Evolutionary conservation across 2,888 invertebrate species (phyloP).

Genomic region (Drosophila anomalata): DNA sequence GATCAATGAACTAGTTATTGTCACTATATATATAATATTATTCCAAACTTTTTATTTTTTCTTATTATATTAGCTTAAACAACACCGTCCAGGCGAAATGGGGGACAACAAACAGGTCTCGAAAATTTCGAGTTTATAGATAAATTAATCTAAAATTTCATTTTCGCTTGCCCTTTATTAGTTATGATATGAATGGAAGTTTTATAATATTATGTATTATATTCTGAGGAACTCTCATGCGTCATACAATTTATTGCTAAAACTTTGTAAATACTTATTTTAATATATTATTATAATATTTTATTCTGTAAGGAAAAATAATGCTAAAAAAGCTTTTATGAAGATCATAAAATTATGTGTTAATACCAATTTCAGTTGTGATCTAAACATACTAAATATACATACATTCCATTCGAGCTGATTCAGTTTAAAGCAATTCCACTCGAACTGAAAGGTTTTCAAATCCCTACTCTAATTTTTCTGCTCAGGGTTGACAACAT

Average conservation of each 20-base stretch:
- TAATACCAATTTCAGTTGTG: no score
- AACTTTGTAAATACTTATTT: conserved; percentile 42
- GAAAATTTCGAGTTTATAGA: conserved; percentile 39
- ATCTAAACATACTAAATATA: no score
- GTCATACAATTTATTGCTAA: conserved; percentile 15
- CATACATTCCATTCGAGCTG: no score
- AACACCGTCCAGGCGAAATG: conserved; percentile 92
- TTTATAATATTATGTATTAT: conserved; percentile 19
- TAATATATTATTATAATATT: background rate
- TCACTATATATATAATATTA: conserved; percentile 5
- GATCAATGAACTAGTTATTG: background rate
- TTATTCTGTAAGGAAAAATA: no score
- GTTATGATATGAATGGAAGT: conserved; percentile 32
- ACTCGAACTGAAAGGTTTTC: no score
- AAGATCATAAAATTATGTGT: no score
- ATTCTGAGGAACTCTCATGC: background rate
- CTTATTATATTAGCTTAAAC: conserved; percentile 86
- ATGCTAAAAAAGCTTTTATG: no score
- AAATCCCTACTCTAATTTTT: no score
- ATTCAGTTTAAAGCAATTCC: no score
- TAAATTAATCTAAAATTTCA: conserved; percentile 24
- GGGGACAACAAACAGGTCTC: conserved; percentile 88
- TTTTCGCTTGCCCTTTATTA: conserved; percentile 75
- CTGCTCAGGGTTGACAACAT: no score
- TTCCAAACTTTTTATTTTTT: conserved; percentile 36